Base-by-base conservation (phyloP, 2,113 vertebrate species). In the Sapayoa aenigma region DNA sequence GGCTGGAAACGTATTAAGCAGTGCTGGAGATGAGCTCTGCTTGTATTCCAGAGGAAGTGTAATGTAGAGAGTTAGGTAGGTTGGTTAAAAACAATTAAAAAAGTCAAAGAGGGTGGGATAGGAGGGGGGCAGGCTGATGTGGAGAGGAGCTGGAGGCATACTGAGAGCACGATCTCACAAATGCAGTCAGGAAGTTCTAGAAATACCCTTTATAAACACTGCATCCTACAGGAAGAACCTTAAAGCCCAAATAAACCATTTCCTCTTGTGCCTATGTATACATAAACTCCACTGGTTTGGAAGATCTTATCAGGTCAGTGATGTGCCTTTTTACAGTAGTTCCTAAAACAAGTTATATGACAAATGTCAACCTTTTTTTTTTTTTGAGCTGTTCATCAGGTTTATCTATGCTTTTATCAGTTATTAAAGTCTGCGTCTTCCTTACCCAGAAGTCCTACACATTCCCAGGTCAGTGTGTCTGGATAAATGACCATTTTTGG, bases 171-270 rank as follows among this genome's bases (percentile, higher is more conserved):
- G 1, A 17, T 72, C 93, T 84, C 74, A 63, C 93, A 87, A 58
- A 56, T 24, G 44, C 62, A 68, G 24, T 59, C 94, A 92, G 93
- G 90, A 96, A 96, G 87, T 93, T 95, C 94, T 96, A 90, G 90
- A 93, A 96, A 96, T 94, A 97, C 93, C 88, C 73, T 92, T 74
- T 93, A 41, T 95, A 97, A 96, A 95, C 90, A 92, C 83, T 52
- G 44, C 83, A 86, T 97, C 95, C 87, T 95, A 59, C 88, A 96
- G 92, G 94, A 97, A 96, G 94, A 91, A 56, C 60, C 60, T 68
- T 92, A 80, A 71, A 95, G 75, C 87, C 83, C 85, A 92, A 97
- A 95, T 97, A 94, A 96, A 94, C 85, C 52, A 15, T 92, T 94
- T 96, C 89, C 69, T n/a, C 44, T 66, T 84, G 49, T 87, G 80